These are phyloP conservation scores for Panagrolaimus sp. DNA, from an alignment of 1,140 invertebrate genomes.

Conservation along the genomic window DNA sequence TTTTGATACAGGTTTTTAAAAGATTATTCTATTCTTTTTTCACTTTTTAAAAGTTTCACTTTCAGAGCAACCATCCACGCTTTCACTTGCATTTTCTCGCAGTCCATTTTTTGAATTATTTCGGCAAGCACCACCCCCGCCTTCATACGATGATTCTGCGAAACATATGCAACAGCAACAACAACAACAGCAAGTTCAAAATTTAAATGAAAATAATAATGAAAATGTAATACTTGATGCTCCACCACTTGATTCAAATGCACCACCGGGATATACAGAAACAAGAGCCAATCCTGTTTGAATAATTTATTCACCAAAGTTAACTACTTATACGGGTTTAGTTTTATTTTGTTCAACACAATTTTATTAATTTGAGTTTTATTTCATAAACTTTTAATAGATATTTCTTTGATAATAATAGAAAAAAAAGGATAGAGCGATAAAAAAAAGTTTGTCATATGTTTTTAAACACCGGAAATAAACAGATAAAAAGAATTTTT, in stretches of 20 bases:
- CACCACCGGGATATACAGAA: neutral
- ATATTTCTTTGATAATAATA: too few species aligned
- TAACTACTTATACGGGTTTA: too few species aligned
- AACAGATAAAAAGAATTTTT: too few species aligned
- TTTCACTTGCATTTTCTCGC: neutral
- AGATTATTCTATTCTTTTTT: neutral
- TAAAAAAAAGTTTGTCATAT: too few species aligned
- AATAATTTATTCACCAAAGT: too few species aligned
- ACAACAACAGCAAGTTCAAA: neutral
- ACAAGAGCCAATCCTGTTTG: neutral
- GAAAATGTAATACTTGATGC: neutral
- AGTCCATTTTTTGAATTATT: neutral
- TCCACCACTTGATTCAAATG: constrained; percentile 3
- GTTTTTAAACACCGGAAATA: too few species aligned
- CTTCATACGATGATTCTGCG: neutral
- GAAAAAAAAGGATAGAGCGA: too few species aligned
- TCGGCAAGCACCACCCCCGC: constrained; percentile 1
- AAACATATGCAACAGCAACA: neutral
- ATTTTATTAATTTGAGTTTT: too few species aligned
- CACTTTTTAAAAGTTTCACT: neutral
- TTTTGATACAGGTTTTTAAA: too few species aligned
- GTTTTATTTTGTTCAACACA: too few species aligned
- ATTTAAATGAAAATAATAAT: neutral
- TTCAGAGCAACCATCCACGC: neutral
- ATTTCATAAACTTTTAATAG: too few species aligned